Evolutionary conservation across 2,113 vertebrate species (phyloP).

Genomic region (Salvator merianae): DNA sequence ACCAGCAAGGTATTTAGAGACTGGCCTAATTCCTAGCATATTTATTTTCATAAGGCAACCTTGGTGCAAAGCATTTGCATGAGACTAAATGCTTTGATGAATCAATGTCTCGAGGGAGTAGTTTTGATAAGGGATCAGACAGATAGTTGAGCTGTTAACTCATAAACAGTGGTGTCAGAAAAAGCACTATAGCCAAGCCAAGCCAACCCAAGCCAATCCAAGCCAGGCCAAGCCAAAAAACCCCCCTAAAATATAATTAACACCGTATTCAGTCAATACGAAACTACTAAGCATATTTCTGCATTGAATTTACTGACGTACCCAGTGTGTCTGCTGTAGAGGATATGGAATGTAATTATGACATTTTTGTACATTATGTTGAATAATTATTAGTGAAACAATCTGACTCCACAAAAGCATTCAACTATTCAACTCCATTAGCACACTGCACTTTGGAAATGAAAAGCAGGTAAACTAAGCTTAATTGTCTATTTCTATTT

Average conservation of each 20-base stretch:
- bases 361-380: not conserved
- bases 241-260: rapidly evolving
- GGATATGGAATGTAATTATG: not conserved
- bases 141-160: not conserved
- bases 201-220: too few relatives aligned
- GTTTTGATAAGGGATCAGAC: rapidly evolving
- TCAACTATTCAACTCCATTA: too few relatives aligned
- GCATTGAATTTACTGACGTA: not conserved
- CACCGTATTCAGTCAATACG: not conserved
- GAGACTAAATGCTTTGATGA: constrained; percentile 4
- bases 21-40: not conserved
- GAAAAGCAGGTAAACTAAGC: not conserved
- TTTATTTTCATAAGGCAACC: not conserved
- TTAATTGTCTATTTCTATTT: not conserved
- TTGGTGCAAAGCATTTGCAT: not conserved
- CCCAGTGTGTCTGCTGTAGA: not conserved
- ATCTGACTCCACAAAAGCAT: not conserved
- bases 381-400: not conserved
- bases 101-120: not conserved
- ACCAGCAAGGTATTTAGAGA: not conserved
- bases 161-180: not conserved
- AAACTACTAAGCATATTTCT: not conserved
- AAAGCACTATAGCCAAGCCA: not conserved
- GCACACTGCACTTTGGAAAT: not conserved
- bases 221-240: not conserved